Evolutionary conservation across 92 coral and sea anemone species (phyloP), one percentile per base, ranked within the genome.

Genomic region (Paragorgia papillata): DNA sequence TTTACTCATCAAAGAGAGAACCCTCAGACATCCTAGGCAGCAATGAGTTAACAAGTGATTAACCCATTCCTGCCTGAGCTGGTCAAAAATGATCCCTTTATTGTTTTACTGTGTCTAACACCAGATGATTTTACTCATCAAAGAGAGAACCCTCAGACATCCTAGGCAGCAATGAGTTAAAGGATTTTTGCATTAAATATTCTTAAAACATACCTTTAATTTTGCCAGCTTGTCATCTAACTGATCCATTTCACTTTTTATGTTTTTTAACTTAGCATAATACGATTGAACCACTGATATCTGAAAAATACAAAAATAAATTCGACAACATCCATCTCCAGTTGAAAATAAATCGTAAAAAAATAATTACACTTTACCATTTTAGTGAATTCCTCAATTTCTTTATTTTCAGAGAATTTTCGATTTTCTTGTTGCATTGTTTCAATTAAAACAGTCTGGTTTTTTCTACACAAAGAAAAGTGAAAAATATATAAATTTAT

Each of bases 341-440:
- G 2, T 46, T 46, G n/a, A 46, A 15, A n/a, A 46, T 46, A 37
- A 37, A 37, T 37, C 43, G 10, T 10, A 4, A 37, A 10, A 37
- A 37, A 37, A 37, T 37, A 21, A 14, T 21, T 24, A 25, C 15
- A 33, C 22, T 77, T 85, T 86, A 95, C 99, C 86, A 89, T 81
- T 65, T 85, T 87, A 9, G 85, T 83, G 10, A 95, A 85, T 51
- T 93, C 94, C 57, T 86, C 90, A 3, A 92, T 91, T 48, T 86
- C 89, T 26, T 89, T 89, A 61, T 88, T 84, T 49, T 91, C 99
- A 51, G 86, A 82, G 83, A 81, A 95, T 80, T 95, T 95, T 46
- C 90, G 85, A 86, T 95, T 95, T 85, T 95, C 99, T 65, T 95
- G 97, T 51, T 95, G 95, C 82, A 95, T 95, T 14, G 99, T 95